Conservation (phyloP, 92 coral and sea anemone species). For the Porites cylindrica region DNA sequence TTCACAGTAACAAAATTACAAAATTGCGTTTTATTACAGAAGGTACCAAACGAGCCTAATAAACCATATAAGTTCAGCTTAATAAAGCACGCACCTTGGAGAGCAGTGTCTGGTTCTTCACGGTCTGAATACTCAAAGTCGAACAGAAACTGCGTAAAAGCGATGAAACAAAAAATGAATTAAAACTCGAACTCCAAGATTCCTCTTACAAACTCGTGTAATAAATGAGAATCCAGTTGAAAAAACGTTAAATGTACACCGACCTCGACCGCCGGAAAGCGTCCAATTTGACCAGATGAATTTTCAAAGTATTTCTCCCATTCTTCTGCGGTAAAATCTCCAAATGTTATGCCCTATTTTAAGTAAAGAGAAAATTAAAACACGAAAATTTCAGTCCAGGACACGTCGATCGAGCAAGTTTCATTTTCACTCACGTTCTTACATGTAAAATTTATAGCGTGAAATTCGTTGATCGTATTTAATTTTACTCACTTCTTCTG, state of each 20-base stretch:
- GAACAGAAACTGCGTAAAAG: slow-evolving; percentile 73
- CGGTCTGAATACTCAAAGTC: slow-evolving; percentile 75
- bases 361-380: slow-evolving; percentile 14
- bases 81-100: slow-evolving; percentile 15
- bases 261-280: slow-evolving; percentile 81
- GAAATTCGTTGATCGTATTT: neutral
- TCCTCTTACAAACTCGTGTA: too few relatives aligned
- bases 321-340: slow-evolving; percentile 87
- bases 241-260: slow-evolving; percentile 34
- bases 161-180: neutral
- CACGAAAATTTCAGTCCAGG: slow-evolving; percentile 2
- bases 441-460: neutral
- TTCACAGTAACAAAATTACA: slow-evolving; percentile 7
- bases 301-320: slow-evolving; percentile 78
- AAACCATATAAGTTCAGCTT: too few relatives aligned
- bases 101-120: slow-evolving; percentile 60
- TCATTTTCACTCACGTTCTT: neutral
- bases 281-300: slow-evolving; percentile 60
- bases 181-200: neutral
- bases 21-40: neutral
- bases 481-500: slow-evolving; percentile 36
- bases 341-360: slow-evolving; percentile 75
- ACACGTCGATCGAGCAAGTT: neutral
- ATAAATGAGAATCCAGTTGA: neutral
- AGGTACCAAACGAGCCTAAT: neutral